Evolutionary conservation across 92 coral and sea anemone species (phyloP).

Genomic region (Nematostella vectensis): DNA sequence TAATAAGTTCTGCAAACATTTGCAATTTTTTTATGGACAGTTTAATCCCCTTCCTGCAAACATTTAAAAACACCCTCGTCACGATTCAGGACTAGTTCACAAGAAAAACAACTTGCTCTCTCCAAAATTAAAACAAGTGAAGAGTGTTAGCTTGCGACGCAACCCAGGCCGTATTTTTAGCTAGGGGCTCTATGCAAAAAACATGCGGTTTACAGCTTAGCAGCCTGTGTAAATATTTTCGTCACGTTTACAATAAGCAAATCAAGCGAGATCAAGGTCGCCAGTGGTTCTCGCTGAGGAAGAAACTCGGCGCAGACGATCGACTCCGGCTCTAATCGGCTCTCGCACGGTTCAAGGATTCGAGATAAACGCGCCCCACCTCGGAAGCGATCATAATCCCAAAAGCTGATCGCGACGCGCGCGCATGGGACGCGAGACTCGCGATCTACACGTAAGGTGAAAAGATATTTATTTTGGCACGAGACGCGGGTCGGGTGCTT

Average conservation of each 20-base stretch:
- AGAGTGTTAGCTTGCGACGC: background rate
- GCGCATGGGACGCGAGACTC: constrained; percentile 15
- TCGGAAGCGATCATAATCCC: background rate
- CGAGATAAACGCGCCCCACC: constrained; percentile 12
- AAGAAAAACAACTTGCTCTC: too few species aligned
- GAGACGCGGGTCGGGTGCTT: too few species aligned
- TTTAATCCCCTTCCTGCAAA: background rate
- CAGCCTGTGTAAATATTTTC: constrained; percentile 19
- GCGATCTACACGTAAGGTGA: constrained; percentile 9
- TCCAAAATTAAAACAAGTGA: too few species aligned
- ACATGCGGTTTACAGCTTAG: background rate
- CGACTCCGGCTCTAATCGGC: constrained; percentile 27
- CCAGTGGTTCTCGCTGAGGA: background rate
- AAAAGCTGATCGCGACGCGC: constrained; percentile 9
- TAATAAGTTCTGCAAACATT: background rate
- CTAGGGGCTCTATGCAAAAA: too few species aligned
- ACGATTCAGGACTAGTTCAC: too few species aligned
- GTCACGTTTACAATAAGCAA: constrained; percentile 16
- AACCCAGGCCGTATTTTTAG: too few species aligned
- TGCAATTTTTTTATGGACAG: background rate
- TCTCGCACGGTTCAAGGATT: constrained; percentile 9
- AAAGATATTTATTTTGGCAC: background rate
- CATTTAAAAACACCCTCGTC: background rate
- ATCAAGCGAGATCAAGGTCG: constrained; percentile 12
- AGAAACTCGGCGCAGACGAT: constrained; percentile 16